Conservation (phyloP, 2,797 vertebrate species). For the Poeciliopsis paucimaculata region DNA sequence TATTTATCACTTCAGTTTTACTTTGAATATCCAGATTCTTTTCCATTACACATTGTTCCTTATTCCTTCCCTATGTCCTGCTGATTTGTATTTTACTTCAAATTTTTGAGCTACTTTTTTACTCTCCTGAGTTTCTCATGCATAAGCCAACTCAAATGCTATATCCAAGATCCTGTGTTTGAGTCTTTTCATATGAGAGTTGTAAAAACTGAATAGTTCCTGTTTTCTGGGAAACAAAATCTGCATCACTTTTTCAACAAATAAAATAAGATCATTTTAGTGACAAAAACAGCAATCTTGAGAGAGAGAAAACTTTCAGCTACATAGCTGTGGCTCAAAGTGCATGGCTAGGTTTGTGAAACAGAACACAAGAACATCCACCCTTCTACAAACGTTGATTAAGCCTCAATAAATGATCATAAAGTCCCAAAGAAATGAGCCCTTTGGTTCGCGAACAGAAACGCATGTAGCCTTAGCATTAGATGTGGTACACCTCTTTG, state of each 20-base stretch:
- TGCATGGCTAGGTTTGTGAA: constrained; percentile 69
- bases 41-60: background rate
- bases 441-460: constrained; percentile 75
- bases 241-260: constrained; percentile 20
- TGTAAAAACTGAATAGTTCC: constrained; percentile 15
- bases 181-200: background rate
- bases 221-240: constrained; percentile 26
- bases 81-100: constrained; percentile 7
- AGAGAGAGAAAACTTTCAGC: constrained; percentile 63
- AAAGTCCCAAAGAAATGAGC: constrained; percentile 73
- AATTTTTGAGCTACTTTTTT: background rate
- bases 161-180: background rate
- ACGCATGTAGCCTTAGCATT: constrained; percentile 69
- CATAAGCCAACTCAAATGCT: background rate
- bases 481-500: constrained; percentile 82
- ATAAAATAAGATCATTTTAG: constrained; percentile 43
- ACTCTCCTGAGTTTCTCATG: background rate
- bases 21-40: background rate
- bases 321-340: constrained; percentile 60
- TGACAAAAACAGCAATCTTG: constrained; percentile 39
- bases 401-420: constrained; percentile 80
- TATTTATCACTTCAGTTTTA: background rate
- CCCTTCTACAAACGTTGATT: constrained; percentile 80
- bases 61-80: background rate
- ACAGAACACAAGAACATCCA: constrained; percentile 73